These are phyloP conservation scores for Nymphalis polychloros DNA, from an alignment of 2,888 invertebrate species.

Conservation along the genomic window DNA sequence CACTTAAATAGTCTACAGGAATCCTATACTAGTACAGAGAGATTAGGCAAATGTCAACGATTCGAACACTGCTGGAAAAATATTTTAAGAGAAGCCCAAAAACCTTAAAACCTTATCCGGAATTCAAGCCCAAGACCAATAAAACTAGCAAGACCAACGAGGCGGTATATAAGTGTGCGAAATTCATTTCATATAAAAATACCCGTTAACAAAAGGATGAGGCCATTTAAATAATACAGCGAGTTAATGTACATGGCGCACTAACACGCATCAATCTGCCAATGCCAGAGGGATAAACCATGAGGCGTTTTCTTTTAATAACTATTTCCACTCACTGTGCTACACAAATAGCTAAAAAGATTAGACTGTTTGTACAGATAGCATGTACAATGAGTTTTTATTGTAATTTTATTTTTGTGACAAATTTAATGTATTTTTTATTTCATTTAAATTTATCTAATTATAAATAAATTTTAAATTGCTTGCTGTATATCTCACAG, in stretches of 20 bases:
- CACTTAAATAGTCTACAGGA: too few relatives aligned
- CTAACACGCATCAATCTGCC: constrained; percentile 18
- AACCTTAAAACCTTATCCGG: too few relatives aligned
- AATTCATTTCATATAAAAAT: neutral
- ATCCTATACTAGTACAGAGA: too few relatives aligned
- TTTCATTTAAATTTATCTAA: too few relatives aligned
- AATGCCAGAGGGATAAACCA: constrained; percentile 38
- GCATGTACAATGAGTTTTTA: constrained; percentile 40
- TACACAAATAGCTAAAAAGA: constrained; percentile 75
- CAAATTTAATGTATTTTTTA: too few relatives aligned
- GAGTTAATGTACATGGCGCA: neutral
- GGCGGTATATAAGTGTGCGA: neutral
- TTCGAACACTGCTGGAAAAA: too few relatives aligned
- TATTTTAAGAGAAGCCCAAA: too few relatives aligned
- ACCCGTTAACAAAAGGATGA: constrained; percentile 3
- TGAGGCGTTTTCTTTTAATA: constrained; percentile 74
- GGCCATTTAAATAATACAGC: neutral
- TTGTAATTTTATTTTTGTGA: neutral
- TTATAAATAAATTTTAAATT: too few relatives aligned
- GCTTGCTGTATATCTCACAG: too few relatives aligned
- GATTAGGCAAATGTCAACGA: too few relatives aligned
- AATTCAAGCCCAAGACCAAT: too few relatives aligned
- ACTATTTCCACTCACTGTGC: constrained; percentile 64
- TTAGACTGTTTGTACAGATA: constrained; percentile 60
- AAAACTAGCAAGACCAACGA: too few relatives aligned